Percentiles rank a stretch among this genome's conserved stretches.
These are phyloP conservation scores for Uria lomvia DNA, from an alignment of 2,113 vertebrate genomes.

Conservation along the genomic window DNA sequence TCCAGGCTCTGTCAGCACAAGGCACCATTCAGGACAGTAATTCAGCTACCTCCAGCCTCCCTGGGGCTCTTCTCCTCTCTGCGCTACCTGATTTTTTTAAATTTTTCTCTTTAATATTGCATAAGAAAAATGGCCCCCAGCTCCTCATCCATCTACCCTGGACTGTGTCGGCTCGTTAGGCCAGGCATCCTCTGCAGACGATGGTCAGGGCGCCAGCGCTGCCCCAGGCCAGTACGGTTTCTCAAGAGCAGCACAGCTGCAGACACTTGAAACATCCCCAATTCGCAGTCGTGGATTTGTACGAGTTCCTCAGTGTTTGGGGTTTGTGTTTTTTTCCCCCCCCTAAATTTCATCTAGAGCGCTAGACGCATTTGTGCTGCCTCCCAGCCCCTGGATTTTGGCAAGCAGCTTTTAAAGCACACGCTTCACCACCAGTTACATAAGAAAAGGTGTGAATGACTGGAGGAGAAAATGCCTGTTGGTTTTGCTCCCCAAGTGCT, in stretches of 20 bases:
- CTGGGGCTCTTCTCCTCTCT: background rate
- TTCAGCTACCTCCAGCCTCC: background rate
- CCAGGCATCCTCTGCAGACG: background rate
- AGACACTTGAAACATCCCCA: background rate
- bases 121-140: background rate
- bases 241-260: background rate
- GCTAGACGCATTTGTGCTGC: background rate
- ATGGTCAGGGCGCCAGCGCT: background rate
- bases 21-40: background rate
- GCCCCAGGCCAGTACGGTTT: background rate
- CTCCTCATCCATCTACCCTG: background rate
- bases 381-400: background rate
- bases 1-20: background rate
- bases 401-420: background rate
- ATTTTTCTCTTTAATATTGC: background rate
- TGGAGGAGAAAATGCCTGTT: background rate
- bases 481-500: background rate
- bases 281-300: rapidly evolving
- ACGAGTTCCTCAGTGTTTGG: background rate
- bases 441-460: conserved; percentile 31
- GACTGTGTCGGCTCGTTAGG: background rate
- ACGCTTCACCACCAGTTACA: background rate
- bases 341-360: background rate
- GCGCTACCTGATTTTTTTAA: background rate
- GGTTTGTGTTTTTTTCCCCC: background rate